Evolutionary conservation across 1,140 invertebrate genomes (phyloP).

Genomic region (Hycleus phaleratus): DNA sequence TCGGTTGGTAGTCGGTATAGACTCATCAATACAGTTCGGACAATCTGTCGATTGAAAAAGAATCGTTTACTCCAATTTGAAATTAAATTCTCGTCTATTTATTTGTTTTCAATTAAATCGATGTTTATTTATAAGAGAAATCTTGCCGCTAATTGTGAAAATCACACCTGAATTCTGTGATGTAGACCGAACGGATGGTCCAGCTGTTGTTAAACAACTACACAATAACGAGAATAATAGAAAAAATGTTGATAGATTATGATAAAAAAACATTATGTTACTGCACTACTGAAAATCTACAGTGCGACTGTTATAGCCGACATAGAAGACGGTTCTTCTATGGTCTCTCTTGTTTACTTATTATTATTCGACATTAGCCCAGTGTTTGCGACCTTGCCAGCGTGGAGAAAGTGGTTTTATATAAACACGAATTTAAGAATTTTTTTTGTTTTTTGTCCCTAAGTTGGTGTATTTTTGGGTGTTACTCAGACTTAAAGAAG

Average conservation of each 20-base stretch:
- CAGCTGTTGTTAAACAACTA: conserved; percentile 10
- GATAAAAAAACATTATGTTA: background rate
- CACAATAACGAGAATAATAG: conserved; percentile 6
- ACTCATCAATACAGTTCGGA: conserved; percentile 71
- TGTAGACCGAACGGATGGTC: conserved; percentile 13
- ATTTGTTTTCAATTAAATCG: background rate
- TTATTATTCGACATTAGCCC: background rate
- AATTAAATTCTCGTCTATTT: background rate
- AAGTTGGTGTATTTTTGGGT: background rate
- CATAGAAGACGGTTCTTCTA: background rate
- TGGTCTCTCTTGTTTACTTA: background rate
- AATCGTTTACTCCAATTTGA: background rate
- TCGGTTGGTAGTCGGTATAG: conserved; percentile 54
- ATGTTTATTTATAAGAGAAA: background rate
- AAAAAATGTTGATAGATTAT: background rate
- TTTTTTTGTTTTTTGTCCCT: background rate
- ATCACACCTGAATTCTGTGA: background rate
- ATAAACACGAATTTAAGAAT: background rate
- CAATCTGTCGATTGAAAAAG: conserved; percentile 52
- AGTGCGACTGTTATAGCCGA: background rate
- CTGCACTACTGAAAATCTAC: background rate
- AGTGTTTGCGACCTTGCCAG: conserved; percentile 12
- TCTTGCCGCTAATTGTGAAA: background rate
- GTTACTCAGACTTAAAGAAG: no score
- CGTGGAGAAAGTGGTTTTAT: conserved; percentile 21